Percentiles rank a stretch among this genome's conserved stretches.
Evolutionary conservation across 1,140 invertebrate species (phyloP).

Genomic region (Wiebesia pumilae): DNA sequence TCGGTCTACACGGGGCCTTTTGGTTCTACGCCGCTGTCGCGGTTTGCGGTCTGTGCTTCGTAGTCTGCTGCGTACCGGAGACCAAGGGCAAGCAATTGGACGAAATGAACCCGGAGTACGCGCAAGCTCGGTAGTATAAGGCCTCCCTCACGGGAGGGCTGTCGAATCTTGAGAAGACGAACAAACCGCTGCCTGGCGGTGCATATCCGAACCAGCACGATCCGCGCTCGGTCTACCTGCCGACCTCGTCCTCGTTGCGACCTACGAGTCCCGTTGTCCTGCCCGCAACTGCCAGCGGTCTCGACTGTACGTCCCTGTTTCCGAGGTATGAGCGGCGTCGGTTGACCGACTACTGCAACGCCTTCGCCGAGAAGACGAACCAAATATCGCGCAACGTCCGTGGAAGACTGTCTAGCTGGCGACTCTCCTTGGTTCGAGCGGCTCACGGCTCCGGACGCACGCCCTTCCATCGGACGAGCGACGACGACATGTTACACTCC

Average conservation of each 20-base stretch:
- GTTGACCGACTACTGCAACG: constrained; percentile 66
- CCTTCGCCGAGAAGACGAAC: constrained; percentile 68
- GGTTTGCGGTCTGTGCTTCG: constrained; percentile 87
- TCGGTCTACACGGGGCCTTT: constrained; percentile 88
- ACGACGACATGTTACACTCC: constrained; percentile 6
- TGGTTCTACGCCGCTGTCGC: constrained; percentile 92
- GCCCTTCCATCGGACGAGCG: neutral
- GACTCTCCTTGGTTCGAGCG: constrained; percentile 44
- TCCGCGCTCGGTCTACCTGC: constrained; percentile 62
- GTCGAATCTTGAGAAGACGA: constrained; percentile 71
- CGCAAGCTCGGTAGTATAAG: constrained; percentile 76
- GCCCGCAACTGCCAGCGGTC: constrained; percentile 29
- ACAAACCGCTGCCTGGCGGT: constrained; percentile 69
- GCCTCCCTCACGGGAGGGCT: constrained; percentile 73
- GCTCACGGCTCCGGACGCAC: neutral
- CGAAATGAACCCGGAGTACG: constrained; percentile 86
- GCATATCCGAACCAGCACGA: constrained; percentile 70
- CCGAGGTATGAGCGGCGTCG: constrained; percentile 55
- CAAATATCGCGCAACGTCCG: constrained; percentile 64
- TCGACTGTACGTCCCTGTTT: constrained; percentile 56
- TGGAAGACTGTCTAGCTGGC: constrained; percentile 58
- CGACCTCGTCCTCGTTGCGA: neutral
- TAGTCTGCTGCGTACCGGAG: constrained; percentile 91
- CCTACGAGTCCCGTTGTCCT: neutral
- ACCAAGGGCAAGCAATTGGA: constrained; percentile 91